Conservation (phyloP, 2,113 vertebrate species). For the Stegostoma tigrinum region DNA sequence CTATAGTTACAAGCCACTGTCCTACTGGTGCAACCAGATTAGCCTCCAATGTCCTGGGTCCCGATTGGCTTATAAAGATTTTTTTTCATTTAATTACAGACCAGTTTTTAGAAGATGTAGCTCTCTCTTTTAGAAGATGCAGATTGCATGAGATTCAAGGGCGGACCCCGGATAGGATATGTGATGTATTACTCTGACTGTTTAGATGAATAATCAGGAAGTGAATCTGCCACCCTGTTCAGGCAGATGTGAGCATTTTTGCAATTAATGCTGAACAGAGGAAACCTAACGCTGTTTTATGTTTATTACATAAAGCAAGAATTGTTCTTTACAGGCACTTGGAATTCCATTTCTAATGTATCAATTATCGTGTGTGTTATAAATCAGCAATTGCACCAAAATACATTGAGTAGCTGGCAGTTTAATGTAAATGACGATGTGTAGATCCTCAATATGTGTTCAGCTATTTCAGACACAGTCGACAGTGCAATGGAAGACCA, state of each 20-base stretch:
- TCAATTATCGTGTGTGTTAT: neutral
- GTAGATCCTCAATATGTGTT: neutral
- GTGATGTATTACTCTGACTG: neutral
- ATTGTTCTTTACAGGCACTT: neutral
- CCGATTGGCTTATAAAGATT: neutral
- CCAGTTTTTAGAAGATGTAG: neutral
- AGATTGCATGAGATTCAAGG: neutral
- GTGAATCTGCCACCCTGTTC: neutral
- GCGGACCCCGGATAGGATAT: neutral
- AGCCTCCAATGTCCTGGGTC: neutral
- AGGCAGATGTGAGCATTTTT: neutral
- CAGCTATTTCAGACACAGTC: neutral
- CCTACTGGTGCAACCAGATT: neutral
- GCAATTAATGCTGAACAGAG: neutral
- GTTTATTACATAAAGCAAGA: neutral
- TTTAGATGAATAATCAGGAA: neutral
- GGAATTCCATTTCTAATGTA: neutral
- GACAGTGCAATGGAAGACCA: too few species aligned
- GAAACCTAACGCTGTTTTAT: neutral
- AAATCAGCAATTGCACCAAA: neutral
- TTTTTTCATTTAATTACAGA: too few species aligned
- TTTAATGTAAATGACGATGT: neutral
- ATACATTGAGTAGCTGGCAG: neutral
- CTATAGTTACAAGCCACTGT: too few species aligned
- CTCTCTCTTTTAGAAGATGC: too few species aligned